Percentiles rank a stretch among this genome's conserved stretches.
Evolutionary conservation across 2,888 invertebrate genomes (phyloP).

Genomic region (Tetranychus piercei): DNA sequence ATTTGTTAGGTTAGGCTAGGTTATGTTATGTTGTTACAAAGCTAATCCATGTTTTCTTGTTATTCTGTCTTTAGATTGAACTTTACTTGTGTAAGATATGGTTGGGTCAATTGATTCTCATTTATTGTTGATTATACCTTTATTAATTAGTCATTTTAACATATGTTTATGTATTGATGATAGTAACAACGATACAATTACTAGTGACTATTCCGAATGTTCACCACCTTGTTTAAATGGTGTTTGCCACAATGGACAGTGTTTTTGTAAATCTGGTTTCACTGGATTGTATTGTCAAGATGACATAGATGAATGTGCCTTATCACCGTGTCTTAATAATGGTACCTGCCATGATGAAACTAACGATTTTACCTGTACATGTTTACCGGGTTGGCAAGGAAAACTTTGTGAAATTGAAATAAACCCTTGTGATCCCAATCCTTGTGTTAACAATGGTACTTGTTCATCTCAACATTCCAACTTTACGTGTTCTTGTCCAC

Average conservation of each 20-base stretch:
- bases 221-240: slow-evolving; percentile 60
- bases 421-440: slow-evolving; percentile 77
- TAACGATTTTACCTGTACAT: slow-evolving; percentile 47
- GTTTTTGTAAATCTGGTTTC: slow-evolving; percentile 27
- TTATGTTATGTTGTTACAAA: too few species aligned
- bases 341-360: slow-evolving; percentile 56
- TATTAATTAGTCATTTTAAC: too few species aligned
- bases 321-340: slow-evolving; percentile 68
- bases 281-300: slow-evolving; percentile 50
- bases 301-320: slow-evolving; percentile 18
- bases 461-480: slow-evolving; percentile 67
- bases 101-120: too few species aligned
- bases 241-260: slow-evolving; percentile 61
- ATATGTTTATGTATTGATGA: too few species aligned
- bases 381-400: slow-evolving; percentile 47
- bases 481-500: slow-evolving; percentile 70
- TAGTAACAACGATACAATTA: too few species aligned
- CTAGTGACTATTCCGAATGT: not conserved
- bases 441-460: slow-evolving; percentile 48
- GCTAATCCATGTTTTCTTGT: too few species aligned
- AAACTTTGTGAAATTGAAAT: slow-evolving; percentile 47
- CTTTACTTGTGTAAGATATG: too few species aligned
- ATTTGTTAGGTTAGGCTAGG: too few species aligned
- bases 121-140: too few species aligned
- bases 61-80: too few species aligned